Conservation (phyloP, 2,888 invertebrate species). For the Patella depressa region DNA sequence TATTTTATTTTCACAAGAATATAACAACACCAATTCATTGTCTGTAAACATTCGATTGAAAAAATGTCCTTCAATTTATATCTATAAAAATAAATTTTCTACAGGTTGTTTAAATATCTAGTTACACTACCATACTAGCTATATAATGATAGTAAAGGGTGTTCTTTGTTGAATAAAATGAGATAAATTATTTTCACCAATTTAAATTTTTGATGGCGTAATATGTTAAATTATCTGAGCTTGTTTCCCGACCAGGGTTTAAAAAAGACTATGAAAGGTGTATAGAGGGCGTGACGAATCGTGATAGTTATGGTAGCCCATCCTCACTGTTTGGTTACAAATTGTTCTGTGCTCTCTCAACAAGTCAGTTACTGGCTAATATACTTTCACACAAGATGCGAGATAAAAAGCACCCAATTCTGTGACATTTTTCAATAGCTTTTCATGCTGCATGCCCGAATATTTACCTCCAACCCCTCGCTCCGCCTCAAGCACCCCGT, state of each 20-base stretch:
- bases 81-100: too few relatives aligned
- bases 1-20: too few relatives aligned
- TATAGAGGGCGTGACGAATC: constrained; percentile 4
- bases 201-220: background rate
- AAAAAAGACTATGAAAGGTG: background rate
- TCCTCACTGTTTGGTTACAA: constrained; percentile 2
- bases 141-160: too few relatives aligned
- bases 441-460: background rate
- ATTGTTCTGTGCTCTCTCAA: constrained; percentile 2
- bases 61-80: too few relatives aligned
- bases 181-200: too few relatives aligned
- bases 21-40: too few relatives aligned
- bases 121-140: too few relatives aligned
- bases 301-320: background rate
- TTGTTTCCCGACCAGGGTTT: constrained; percentile 6
- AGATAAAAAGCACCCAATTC: constrained; percentile 3
- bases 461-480: background rate
- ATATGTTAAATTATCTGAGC: background rate
- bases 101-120: too few relatives aligned
- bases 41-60: too few relatives aligned
- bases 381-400: constrained; percentile 7
- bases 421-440: background rate
- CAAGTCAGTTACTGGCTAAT: background rate
- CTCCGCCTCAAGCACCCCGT: background rate
- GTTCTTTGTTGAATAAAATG: too few relatives aligned